Conservation (phyloP, 2,888 invertebrate genomes). For the Teleogryllus oceanicus region DNA sequence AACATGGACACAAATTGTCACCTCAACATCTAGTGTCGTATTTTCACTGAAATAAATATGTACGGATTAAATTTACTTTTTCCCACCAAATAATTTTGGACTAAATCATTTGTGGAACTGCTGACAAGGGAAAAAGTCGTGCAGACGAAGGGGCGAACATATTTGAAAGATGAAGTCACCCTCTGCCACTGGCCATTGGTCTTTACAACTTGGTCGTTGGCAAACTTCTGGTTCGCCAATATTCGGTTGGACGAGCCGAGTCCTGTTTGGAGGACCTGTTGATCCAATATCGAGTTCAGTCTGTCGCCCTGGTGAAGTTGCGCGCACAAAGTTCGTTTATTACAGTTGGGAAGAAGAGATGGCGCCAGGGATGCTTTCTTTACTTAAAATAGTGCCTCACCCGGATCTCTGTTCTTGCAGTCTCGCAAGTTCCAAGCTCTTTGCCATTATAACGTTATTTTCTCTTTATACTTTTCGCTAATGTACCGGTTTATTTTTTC, state of each 20-base stretch:
- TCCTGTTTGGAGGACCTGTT: background rate
- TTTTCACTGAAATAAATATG: too few species aligned
- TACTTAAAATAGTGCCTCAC: background rate
- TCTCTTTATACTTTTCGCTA: too few species aligned
- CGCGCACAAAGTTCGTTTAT: background rate
- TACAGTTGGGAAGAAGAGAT: background rate
- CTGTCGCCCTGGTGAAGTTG: background rate
- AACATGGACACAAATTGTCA: too few species aligned
- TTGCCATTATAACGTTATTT: too few species aligned
- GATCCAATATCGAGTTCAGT: constrained; percentile 18
- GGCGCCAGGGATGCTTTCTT: background rate
- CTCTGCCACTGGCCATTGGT: background rate
- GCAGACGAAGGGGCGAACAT: too few species aligned
- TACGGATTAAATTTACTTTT: too few species aligned
- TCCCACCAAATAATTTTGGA: too few species aligned
- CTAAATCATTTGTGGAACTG: too few species aligned
- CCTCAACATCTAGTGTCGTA: too few species aligned
- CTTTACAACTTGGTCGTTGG: background rate
- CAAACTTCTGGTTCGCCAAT: background rate
- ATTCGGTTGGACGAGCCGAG: background rate
- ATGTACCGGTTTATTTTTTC: too few species aligned
- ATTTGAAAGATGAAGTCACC: too few species aligned
- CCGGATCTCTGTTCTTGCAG: background rate
- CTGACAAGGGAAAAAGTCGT: too few species aligned
- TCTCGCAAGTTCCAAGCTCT: background rate